phyloP scores from a whole-genome alignment of 2,113 vertebrate species.

The Cyanoderma ruficeps region DNA sequence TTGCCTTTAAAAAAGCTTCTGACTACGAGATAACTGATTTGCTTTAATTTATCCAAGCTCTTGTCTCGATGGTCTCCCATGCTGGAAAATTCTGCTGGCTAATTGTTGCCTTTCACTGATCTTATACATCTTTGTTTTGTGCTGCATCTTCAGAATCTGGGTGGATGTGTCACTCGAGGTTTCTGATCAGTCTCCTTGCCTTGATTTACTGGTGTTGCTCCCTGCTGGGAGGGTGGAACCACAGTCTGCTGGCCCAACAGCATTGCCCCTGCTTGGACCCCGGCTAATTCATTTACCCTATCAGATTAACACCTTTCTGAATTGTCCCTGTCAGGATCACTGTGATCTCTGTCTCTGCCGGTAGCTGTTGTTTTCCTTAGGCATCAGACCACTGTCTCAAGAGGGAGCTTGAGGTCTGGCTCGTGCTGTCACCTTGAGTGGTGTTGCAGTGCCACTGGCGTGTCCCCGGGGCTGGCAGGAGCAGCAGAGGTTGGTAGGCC shows the following conservation, averaged over 20 bases:
- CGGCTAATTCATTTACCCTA: neutral
- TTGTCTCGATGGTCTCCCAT: neutral
- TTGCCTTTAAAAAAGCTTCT: neutral
- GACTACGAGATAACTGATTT: neutral
- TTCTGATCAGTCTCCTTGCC: neutral
- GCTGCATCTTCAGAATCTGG: neutral
- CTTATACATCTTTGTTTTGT: neutral
- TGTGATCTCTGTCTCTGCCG: neutral
- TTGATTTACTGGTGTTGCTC: neutral
- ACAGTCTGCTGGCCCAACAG: neutral
- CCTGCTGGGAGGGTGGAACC: neutral
- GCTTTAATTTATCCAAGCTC: neutral
- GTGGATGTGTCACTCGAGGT: neutral
- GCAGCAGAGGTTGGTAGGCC: neutral
- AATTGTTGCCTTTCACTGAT: neutral
- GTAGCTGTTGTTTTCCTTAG: neutral
- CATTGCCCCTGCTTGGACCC: neutral
- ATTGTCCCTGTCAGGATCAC: accelerated
- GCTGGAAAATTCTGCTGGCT: neutral
- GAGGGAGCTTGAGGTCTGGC: neutral
- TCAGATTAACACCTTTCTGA: neutral
- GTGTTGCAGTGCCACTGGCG: accelerated
- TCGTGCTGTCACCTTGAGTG: accelerated
- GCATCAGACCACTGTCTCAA: neutral
- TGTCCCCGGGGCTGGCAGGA: neutral